Conservation (phyloP, 2,113 vertebrate genomes). For the Myodes glareolus region DNA sequence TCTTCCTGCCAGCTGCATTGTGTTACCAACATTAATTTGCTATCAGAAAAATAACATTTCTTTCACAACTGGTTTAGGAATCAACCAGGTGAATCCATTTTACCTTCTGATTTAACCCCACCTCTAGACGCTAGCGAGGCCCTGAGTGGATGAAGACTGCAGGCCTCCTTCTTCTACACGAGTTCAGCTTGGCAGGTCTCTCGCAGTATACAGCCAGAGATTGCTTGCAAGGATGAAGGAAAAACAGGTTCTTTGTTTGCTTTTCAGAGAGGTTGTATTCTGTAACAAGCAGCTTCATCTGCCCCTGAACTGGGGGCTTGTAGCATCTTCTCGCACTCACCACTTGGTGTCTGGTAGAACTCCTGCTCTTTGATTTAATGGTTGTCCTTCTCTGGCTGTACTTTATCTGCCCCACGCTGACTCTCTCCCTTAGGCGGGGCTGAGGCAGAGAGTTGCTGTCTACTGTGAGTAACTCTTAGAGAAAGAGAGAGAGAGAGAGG, state of each 20-base stretch:
- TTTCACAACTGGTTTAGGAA: not conserved
- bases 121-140: not conserved
- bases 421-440: constrained; percentile 84
- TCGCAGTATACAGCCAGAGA: not conserved
- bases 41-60: constrained; percentile 12
- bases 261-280: not conserved
- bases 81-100: not conserved
- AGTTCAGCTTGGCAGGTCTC: not conserved
- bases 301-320: accelerated
- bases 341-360: constrained; percentile 62
- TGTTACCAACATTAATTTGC: constrained; percentile 30
- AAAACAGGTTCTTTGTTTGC: not conserved
- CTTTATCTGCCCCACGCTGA: constrained; percentile 76
- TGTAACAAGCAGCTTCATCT: not conserved
- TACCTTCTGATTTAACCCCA: not conserved
- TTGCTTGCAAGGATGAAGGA: accelerated
- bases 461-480: constrained; percentile 83
- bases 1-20: not conserved
- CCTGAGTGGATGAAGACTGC: not conserved
- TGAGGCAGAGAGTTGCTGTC: constrained; percentile 85
- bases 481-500: constrained; percentile 45
- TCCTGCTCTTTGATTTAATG: constrained; percentile 71
- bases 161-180: not conserved
- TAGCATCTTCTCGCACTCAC: constrained; percentile 26
- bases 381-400: not conserved